Evolutionary conservation across 2,888 invertebrate genomes (phyloP).

Genomic region (Molanna angustata): DNA sequence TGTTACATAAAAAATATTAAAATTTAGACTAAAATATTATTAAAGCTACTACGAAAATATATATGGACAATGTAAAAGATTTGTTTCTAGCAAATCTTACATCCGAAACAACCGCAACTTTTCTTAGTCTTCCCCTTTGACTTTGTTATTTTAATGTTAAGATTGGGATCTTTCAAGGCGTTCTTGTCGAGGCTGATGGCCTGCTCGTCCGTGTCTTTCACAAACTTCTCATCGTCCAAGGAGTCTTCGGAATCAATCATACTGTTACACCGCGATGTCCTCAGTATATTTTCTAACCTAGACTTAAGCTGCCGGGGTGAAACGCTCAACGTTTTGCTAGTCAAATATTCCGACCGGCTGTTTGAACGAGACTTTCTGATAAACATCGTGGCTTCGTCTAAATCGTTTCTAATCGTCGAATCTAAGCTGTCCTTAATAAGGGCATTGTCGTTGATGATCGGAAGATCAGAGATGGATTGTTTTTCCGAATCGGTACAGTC

Average conservation of each 20-base stretch:
- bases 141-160: too few relatives aligned
- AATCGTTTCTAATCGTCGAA: conserved; percentile 11
- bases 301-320: conserved; percentile 63
- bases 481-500: conserved; percentile 38
- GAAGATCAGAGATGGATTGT: conserved; percentile 8
- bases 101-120: too few relatives aligned
- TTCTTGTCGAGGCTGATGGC: not conserved
- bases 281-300: conserved; percentile 53
- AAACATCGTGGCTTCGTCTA: conserved; percentile 23
- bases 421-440: conserved; percentile 16
- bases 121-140: not conserved
- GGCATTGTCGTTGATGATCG: conserved; percentile 7
- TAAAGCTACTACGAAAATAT: not conserved
- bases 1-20: too few relatives aligned
- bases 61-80: not conserved
- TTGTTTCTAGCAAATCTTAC: too few relatives aligned
- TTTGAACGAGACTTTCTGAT: conserved; percentile 23
- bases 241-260: conserved; percentile 10
- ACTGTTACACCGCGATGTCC: conserved; percentile 17
- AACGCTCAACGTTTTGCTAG: conserved; percentile 49
- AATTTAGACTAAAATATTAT: too few relatives aligned
- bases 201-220: not conserved
- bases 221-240: not conserved
- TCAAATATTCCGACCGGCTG: conserved; percentile 17
- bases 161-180: not conserved